Evolutionary conservation across 2,113 vertebrate genomes (phyloP), one percentile per base, ranked within the genome.

Genomic region (Ictalurus furcatus): DNA sequence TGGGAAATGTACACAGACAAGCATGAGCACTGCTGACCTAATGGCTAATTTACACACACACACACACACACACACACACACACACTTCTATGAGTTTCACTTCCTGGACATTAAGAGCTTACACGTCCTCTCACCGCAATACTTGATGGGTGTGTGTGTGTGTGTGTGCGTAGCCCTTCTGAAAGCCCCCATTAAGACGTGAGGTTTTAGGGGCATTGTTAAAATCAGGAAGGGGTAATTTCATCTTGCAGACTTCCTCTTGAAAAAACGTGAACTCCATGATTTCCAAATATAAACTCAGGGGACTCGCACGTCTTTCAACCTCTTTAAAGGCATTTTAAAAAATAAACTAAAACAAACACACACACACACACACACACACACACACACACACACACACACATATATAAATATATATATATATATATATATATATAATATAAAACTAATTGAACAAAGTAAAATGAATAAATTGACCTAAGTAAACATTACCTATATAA

Each of bases 191-290:
- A 90, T 92, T 90, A 86, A 93, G 74, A 94, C 92, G 92, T 94
- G 91, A 65, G 93, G 92, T 93, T 92, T 87, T 92, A 85, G 89
- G 79, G 93, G 84, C 86, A 92, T 93, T 92, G 91, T 93, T 93
- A 93, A 94, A 94, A 91, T 76, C 91, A 94, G 94, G 93, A 95
- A 93, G 91, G 76, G 21, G 84, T 91, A 19, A 92, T 93, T 93
- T 92, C 84, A 74, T 85, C 69, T 81, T 59, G 87, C 86, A 74
- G 86, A 89, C 87, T 91, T 94, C 91, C 93, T 93, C 89, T 88
- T 65, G 80, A 93, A 76, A 90, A 82, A 58, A 81, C 91, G 92
- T 92, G 88, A 91, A 91, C 23, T 34, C 86, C 89, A 90, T 86
- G 90, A 82, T 84, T 92, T 89, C 14, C 88, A 73, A 52, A 56